phyloP scores from a whole-genome alignment of 2,113 vertebrate genomes.

The Drymodes brunneopygia region DNA sequence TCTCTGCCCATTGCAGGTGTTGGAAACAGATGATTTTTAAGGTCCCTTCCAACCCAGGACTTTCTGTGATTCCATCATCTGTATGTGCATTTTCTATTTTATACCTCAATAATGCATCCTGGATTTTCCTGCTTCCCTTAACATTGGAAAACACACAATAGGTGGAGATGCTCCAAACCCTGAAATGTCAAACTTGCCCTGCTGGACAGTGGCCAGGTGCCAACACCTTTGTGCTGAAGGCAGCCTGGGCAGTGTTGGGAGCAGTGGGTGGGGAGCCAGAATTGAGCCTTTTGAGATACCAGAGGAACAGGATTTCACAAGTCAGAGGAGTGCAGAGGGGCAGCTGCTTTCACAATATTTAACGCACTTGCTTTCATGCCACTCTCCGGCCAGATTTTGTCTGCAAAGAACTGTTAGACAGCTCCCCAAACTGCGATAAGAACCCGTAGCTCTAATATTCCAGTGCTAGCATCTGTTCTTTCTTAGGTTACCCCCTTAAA shows the following conservation, averaged over 20 bases:
- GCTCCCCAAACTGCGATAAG: slow-evolving; percentile 25
- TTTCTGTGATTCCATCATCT: background rate
- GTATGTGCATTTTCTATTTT: background rate
- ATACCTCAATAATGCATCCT: background rate
- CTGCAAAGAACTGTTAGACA: background rate
- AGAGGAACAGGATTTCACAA: background rate
- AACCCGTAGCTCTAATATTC: slow-evolving; percentile 4
- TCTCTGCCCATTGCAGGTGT: background rate
- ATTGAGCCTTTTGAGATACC: background rate
- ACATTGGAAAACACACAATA: background rate
- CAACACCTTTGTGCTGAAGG: background rate
- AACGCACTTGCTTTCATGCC: slow-evolving; percentile 8
- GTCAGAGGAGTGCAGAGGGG: background rate
- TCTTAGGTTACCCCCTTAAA: slow-evolving; percentile 34
- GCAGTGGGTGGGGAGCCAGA: background rate
- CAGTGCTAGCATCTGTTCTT: slow-evolving; percentile 49
- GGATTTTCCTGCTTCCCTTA: background rate
- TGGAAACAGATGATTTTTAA: background rate
- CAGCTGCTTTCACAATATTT: background rate
- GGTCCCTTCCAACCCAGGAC: background rate
- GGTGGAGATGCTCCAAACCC: background rate
- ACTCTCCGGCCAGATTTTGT: slow-evolving; percentile 21
- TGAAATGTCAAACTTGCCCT: background rate
- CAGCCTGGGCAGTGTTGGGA: rapidly evolving
- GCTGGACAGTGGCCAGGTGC: background rate